Evolutionary conservation across 2,797 vertebrate genomes (phyloP).

Genomic region (Emys orbicularis): DNA sequence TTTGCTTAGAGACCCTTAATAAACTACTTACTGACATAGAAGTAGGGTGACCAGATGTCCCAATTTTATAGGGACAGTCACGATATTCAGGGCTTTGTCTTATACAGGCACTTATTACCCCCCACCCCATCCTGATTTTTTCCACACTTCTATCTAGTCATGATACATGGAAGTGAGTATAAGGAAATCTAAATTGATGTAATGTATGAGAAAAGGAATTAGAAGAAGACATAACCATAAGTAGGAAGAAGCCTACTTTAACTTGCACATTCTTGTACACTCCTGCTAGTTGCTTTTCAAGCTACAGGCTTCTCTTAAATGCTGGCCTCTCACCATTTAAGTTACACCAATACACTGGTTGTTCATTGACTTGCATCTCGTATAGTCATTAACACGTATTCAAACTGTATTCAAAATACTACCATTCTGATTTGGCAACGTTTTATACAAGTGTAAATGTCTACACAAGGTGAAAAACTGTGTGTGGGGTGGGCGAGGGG

Average conservation of each 20-base stretch:
- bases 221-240: not conserved
- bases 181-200: not conserved
- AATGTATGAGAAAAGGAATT: not conserved
- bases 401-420: not conserved
- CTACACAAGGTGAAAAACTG: not conserved
- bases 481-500: not conserved
- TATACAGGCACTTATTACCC: too few relatives aligned
- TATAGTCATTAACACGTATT: not conserved
- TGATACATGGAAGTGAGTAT: not conserved
- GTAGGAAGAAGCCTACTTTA: not conserved
- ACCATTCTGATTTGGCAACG: not conserved
- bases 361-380: not conserved
- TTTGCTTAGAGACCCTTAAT: accelerated
- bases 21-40: not conserved
- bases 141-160: too few relatives aligned
- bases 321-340: not conserved
- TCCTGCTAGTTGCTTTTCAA: not conserved
- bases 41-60: not conserved
- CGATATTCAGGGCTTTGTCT: too few relatives aligned
- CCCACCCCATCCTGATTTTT: too few relatives aligned
- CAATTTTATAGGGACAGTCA: too few relatives aligned
- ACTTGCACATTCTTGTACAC: not conserved
- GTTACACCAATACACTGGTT: not conserved
- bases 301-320: not conserved
- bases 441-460: not conserved